phyloP scores from a whole-genome alignment of 2,797 vertebrate genomes.

The Syngnathus rostellatus region DNA sequence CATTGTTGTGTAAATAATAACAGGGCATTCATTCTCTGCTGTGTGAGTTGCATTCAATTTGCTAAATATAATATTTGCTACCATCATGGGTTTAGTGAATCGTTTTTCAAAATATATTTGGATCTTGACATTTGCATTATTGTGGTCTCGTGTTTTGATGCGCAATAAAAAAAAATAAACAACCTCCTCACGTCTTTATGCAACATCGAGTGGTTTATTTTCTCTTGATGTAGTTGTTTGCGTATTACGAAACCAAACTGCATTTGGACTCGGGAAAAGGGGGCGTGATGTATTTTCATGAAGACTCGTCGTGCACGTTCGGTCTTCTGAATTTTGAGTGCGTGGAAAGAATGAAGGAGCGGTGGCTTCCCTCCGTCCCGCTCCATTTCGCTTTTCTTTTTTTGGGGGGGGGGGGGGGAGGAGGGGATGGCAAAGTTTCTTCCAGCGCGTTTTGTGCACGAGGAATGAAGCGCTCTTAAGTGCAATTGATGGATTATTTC shows the following conservation, averaged over 20 bases:
- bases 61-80: background rate
- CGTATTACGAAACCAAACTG: background rate
- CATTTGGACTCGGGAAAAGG: background rate
- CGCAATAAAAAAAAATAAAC: background rate
- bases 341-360: background rate
- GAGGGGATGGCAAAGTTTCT: background rate
- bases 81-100: background rate
- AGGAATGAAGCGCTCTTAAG: background rate
- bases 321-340: background rate
- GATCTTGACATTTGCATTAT: too few relatives aligned
- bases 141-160: background rate
- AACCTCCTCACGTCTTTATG: background rate
- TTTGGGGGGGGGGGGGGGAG: background rate
- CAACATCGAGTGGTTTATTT: background rate
- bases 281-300: constrained; percentile 2
- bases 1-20: background rate
- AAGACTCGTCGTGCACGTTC: background rate
- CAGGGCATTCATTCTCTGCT: background rate
- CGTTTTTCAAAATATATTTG: background rate
- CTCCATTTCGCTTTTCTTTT: background rate
- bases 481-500: background rate
- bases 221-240: background rate
- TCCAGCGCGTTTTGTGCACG: background rate
- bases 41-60: background rate
- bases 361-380: background rate